Conservation (phyloP, 2,888 invertebrate genomes). For the Linyphia triangularis region DNA sequence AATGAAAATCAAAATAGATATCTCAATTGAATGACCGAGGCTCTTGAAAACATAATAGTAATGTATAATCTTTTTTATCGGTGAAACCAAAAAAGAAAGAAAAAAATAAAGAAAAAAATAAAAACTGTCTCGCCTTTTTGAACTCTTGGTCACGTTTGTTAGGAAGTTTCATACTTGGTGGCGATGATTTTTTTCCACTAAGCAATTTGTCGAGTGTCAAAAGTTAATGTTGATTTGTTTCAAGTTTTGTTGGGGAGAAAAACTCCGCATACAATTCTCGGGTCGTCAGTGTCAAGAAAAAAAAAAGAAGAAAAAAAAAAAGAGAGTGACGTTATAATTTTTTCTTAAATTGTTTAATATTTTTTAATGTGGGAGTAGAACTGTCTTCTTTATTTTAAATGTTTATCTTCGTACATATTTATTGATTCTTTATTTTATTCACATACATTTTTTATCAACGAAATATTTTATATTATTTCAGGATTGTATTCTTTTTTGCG, state of each 20-base stretch:
- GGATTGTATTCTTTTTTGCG: too few relatives aligned
- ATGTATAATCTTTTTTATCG: slow-evolving; percentile 28
- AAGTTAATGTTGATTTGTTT: slow-evolving; percentile 72
- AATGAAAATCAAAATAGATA: not conserved
- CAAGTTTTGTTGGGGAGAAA: slow-evolving; percentile 64
- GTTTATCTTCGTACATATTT: not conserved
- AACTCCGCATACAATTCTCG: slow-evolving; percentile 27
- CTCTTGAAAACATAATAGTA: slow-evolving; percentile 10
- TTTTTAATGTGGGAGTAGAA: not conserved
- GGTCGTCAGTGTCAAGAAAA: not conserved
- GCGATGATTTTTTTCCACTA: slow-evolving; percentile 14
- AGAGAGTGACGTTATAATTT: not conserved
- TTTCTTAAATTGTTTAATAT: not conserved
- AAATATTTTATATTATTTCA: too few relatives aligned
- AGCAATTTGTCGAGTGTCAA: slow-evolving; percentile 70
- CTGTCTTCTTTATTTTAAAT: not conserved
- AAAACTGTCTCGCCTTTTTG: slow-evolving; percentile 19
- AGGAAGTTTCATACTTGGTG: slow-evolving; percentile 48
- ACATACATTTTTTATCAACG: not conserved
- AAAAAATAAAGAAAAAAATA: slow-evolving; percentile 1
- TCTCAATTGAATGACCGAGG: not conserved
- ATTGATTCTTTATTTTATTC: not conserved
- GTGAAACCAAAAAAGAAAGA: not conserved
- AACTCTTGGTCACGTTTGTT: slow-evolving; percentile 68
- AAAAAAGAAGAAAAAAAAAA: slow-evolving; percentile 3